Evolutionary conservation across 2,797 vertebrate genomes (phyloP), one percentile per base, ranked within the genome.

Genomic region (Lacerta agilis): DNA sequence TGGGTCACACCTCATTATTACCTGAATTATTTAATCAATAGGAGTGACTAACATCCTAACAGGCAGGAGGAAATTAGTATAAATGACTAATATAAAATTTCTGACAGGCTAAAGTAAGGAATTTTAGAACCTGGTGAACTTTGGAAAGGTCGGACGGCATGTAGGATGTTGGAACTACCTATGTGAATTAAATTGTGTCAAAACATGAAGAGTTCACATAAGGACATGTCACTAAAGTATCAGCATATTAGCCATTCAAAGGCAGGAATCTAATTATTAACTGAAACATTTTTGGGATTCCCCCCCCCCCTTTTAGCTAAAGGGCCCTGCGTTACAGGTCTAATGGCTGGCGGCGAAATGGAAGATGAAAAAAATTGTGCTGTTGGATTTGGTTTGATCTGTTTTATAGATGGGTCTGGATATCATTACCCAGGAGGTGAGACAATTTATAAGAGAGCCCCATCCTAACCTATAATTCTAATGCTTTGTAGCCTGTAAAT

Each of bases 1-100:
- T 25, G 71, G 87, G 71, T 89, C 67, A 88, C 88, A 69, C 13
- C 36, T 87, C 38, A 78, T 93, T 80, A 87, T 25, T 89, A 91
- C 41, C 13, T 79, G 79, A 89, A 93, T 93, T 88, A 89, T 90
- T 94, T 92, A 91, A 94, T 90, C 86, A 92, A 67, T 82, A 41
- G 72, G 87, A 77, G 76, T 20, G 43, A 91, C 20, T 93, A 55
- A 64, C 55, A 80, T 67, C 36, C 0, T 85, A 88, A 66, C 71
- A 71, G 41, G 5, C 6, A n/a, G 36, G 8, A 66, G 77, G 66
- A 86, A 89, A 92, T 82, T 76, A 49, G 43, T 91, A 87, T 79
- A 90, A 90, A 82, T 87, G 2, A 58, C 23, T 84, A 71, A 88
- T 85, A 27, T 71, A 66, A 86, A 78, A 87, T 82, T 64, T 20